Evolutionary conservation across 2,113 vertebrate species (phyloP).

Genomic region (Gracilinanus agilis): DNA sequence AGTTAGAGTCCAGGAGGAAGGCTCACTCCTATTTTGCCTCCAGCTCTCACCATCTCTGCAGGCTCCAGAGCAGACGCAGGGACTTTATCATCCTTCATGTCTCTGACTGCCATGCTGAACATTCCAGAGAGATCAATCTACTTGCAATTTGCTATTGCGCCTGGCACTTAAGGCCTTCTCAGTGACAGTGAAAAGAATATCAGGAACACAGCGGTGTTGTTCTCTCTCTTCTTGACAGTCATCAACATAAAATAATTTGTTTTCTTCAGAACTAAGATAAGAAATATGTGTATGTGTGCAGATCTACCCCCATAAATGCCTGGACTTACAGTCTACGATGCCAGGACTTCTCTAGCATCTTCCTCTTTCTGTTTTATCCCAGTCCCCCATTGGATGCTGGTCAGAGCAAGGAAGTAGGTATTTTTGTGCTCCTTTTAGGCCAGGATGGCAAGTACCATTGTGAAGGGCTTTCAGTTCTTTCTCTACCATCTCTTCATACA

Average conservation of each 20-base stretch:
- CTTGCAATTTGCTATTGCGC: constrained; percentile 32
- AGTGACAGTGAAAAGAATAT: constrained; percentile 14
- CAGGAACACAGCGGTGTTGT: neutral
- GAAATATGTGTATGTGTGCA: neutral
- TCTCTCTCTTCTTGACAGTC: neutral
- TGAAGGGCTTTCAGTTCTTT: neutral
- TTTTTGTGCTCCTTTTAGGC: neutral
- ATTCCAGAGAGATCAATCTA: constrained; percentile 52
- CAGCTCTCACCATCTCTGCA: constrained; percentile 25
- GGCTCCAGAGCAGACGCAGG: neutral
- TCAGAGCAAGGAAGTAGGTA: neutral
- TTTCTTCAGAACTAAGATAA: neutral
- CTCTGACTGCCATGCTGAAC: neutral
- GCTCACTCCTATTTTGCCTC: neutral
- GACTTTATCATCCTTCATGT: constrained; percentile 4
- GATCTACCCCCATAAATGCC: neutral
- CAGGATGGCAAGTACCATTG: neutral
- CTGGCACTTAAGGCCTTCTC: constrained; percentile 23
- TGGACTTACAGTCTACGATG: neutral
- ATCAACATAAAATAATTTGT: neutral
- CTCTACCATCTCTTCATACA: neutral
- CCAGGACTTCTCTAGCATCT: neutral
- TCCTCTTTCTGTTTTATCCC: neutral
- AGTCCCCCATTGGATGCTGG: neutral
- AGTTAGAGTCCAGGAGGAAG: neutral